Conservation (phyloP, 2,113 vertebrate genomes). For the Odocoileus hemionus region DNA sequence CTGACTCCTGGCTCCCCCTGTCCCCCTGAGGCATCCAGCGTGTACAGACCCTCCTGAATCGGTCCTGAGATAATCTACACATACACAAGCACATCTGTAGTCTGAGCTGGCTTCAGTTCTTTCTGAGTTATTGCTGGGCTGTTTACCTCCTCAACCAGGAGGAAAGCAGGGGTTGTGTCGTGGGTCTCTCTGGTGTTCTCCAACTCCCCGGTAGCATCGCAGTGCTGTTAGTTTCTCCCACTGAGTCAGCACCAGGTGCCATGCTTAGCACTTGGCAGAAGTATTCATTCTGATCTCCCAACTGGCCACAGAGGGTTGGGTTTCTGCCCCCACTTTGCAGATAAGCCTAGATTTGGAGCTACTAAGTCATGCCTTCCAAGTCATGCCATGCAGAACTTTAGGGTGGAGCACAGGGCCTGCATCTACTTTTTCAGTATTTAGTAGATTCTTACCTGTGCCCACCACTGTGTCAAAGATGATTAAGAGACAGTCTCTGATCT, state of each 20-base stretch:
- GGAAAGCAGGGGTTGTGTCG: background rate
- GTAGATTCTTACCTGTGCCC: background rate
- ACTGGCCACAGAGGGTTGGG: fast-evolving
- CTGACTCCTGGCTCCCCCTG: background rate
- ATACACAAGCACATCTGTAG: background rate
- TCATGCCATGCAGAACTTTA: fast-evolving
- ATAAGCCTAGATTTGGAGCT: background rate
- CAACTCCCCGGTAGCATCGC: fast-evolving
- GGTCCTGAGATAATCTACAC: background rate
- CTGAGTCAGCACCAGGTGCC: background rate
- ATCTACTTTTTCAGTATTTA: background rate
- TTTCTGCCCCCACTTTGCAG: background rate
- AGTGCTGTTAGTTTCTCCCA: background rate
- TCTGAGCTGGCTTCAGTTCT: background rate
- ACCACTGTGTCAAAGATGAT: background rate
- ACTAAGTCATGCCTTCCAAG: background rate
- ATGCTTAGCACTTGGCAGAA: background rate
- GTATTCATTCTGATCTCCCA: background rate
- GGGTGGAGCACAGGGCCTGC: too few species aligned
- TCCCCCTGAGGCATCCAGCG: background rate
- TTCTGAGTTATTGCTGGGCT: background rate
- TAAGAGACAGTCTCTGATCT: background rate
- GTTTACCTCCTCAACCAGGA: background rate
- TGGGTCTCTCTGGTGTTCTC: background rate
- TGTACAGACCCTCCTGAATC: background rate